phyloP scores from a whole-genome alignment of 2,797 vertebrate genomes.

The Euthynnus affinis region DNA sequence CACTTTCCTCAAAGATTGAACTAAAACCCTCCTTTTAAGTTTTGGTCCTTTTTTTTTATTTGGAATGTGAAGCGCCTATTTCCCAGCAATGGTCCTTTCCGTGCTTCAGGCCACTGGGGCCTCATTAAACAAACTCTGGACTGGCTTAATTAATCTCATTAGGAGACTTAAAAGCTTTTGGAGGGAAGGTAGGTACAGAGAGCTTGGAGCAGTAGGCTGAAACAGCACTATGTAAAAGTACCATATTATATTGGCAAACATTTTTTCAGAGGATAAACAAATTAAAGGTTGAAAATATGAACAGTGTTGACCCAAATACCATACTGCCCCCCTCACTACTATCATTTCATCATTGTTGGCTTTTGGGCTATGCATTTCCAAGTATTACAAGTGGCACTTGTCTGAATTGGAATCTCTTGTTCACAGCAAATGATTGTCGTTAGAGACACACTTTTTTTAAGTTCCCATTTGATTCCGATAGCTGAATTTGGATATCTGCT shows the following conservation, averaged over 20 bases:
- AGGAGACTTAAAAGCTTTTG: constrained; percentile 76
- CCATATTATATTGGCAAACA: constrained; percentile 38
- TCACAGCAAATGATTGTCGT: constrained; percentile 17
- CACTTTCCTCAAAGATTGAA: constrained; percentile 49
- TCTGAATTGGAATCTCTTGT: constrained; percentile 28
- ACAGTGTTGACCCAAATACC: constrained; percentile 72
- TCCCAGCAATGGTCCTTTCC: constrained; percentile 54
- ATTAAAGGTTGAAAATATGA: constrained; percentile 63
- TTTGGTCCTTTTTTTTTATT: constrained; percentile 39
- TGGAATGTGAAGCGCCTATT: constrained; percentile 42
- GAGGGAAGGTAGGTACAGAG: constrained; percentile 56
- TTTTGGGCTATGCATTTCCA: constrained; percentile 42
- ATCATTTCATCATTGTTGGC: constrained; percentile 37
- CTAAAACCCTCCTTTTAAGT: constrained; percentile 33
- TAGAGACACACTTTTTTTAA: too few species aligned
- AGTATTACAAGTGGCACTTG: constrained; percentile 16
- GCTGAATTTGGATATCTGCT: too few species aligned
- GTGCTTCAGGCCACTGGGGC: constrained; percentile 65
- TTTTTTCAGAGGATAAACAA: constrained; percentile 65
- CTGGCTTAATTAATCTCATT: constrained; percentile 83
- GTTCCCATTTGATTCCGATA: too few species aligned
- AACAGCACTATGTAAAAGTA: constrained; percentile 36
- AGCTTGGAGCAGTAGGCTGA: constrained; percentile 44
- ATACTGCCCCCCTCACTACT: constrained; percentile 1
- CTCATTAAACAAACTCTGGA: constrained; percentile 80